These are phyloP conservation scores for Panzeria rudis DNA, from an alignment of 2,888 invertebrate species.

Conservation along the genomic window DNA sequence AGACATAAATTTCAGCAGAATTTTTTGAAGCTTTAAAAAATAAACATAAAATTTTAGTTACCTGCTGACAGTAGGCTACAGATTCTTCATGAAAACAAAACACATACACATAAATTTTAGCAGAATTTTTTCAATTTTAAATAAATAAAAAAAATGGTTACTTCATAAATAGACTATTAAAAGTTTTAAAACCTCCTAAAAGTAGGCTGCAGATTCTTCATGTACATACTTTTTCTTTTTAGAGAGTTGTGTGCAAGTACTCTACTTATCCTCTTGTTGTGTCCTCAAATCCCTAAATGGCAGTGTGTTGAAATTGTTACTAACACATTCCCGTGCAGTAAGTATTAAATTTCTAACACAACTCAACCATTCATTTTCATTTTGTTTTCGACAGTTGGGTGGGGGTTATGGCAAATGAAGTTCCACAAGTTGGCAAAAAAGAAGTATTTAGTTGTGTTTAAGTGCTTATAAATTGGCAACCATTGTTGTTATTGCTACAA, in stretches of 20 bases:
- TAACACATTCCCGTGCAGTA: not conserved
- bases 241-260: not conserved
- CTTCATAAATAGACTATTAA: not conserved
- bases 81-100: no score
- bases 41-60: no score
- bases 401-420: constrained; percentile 34
- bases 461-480: constrained; percentile 63
- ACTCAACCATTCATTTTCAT: not conserved
- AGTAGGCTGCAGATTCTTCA: not conserved
- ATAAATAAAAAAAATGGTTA: not conserved
- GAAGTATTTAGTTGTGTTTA: constrained; percentile 64
- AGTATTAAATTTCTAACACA: not conserved
- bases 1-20: not conserved
- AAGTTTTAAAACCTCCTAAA: not conserved
- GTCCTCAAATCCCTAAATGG: constrained; percentile 5
- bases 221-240: not conserved
- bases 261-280: constrained; percentile 24
- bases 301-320: constrained; percentile 2
- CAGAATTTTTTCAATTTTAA: not conserved
- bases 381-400: constrained; percentile 29
- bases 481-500: not conserved
- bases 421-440: constrained; percentile 45
- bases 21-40: no score
- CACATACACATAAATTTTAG: no score
- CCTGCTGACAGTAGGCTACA: no score